Evolutionary conservation across 2,113 vertebrate genomes (phyloP), one percentile per base, ranked within the genome.

Genomic region (Suricata suricatta): DNA sequence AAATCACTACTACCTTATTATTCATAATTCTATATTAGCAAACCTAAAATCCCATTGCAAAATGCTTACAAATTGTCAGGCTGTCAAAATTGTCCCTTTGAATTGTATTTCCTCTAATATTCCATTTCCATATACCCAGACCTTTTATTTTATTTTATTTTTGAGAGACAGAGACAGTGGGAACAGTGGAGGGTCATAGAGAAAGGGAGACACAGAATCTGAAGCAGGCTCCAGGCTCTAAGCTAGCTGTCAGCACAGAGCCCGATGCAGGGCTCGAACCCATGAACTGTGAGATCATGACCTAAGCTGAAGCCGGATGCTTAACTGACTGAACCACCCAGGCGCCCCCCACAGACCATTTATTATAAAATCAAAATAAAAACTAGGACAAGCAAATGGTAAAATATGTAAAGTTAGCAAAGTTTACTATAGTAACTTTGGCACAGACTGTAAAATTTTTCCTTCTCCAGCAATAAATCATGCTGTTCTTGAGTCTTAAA

Each of bases 1-100:
- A 84, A 94, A 29, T 94, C 71, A 93, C 25, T 81, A 93, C 1
- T 68, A 96, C 17, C 15, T 71, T 94, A 91, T 66, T n/a, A 77
- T 21, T 94, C 54, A 88, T 52, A 17, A 88, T 63, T 85, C 93
- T 79, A 76, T 8, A 97, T 13, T 38, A 77, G 31, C 60, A 88
- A 82, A 68, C n/a, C 63, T 23, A 87, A 96, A 41, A 23, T 2
- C 2, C 21, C 19, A 11, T 52, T 17, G 93, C 15, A 77, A 33
- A 89, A 93, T 17, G 92, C 90, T 96, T 84, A 83, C 19, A 81
- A 92, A 81, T 16, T 92, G 19, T 19, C 35, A 85, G 29, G 21
- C 50, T 94, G 29, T 82, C 60, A 82, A 38, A 79, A 79, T 35
- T 84, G 54, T 86, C 77, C 85, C 33, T 93, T 2, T 81, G 19